Evolutionary conservation across 2,797 vertebrate genomes (phyloP), one percentile per base, ranked within the genome.

Genomic region (Caiman crocodilus): DNA sequence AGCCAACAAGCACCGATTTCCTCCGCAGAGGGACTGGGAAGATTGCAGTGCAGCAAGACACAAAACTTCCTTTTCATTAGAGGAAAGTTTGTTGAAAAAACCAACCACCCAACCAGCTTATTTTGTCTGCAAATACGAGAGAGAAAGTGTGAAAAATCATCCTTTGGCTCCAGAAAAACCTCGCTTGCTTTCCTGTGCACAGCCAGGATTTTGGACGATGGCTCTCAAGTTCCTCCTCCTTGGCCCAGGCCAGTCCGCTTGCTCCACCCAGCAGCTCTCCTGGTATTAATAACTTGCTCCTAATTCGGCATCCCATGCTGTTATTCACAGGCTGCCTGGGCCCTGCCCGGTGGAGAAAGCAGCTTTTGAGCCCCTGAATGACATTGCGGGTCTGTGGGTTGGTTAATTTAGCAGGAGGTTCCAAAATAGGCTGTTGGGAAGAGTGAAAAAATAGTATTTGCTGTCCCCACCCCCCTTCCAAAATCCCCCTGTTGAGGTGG

Each of bases 71-170:
- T n/a, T 21, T 79, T 86, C 42, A 42, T 42, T 42, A 42, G 42
- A 42, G 42, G 42, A 42, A 42, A 42, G 64, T 50, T 86, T 82
- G 58, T 10, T 61, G 58, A 57, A 61, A 42, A 26, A 50, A 50
- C 59, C 61, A 60, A 78, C 42, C 42, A 42, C 42, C 42, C 42
- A 42, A 42, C n/a, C n/a, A 74, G 65, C 30, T 87, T 87, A 79
- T 91, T 87, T 87, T 87, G 65, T 74, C 79, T 87, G 90, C 82
- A 91, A 79, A 83, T 83, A 83, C n/a, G 55, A 60, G 60, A 64
- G 12, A 28, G 23, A 25, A 42, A 42, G 80, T 91, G 61, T 65
- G 60, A 83, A 83, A 79, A 74, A 55, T 25, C 60, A 28, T 80
- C 61, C 32, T 20, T 86, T 63, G 63, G 64, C 42, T 74, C 28